Evolutionary conservation across 2,113 vertebrate species (phyloP), one percentile per base, ranked within the genome.

Genomic region (Cranoglanis bouderius): DNA sequence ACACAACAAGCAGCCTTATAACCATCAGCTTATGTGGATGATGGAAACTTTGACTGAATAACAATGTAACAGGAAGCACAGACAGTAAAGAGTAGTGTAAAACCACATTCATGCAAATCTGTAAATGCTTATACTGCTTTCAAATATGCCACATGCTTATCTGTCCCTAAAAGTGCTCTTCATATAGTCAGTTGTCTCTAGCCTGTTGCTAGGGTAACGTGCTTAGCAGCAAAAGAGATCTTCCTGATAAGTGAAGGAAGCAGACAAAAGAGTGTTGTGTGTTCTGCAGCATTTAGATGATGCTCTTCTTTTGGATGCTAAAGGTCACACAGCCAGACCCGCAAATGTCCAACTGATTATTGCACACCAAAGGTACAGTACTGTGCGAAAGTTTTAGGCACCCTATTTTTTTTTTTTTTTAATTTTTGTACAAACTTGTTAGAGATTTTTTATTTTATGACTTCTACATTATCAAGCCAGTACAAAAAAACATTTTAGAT

Each of bases 151-250:
- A 83, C 40, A 72, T 88, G 19, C n/a, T 43, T 55, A 38, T 57
- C 83, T 87, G 40, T 83, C 8, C 57, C 87, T 85, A 82, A 87
- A 87, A 75, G 35, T 55, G 77, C 85, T 85, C 29, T 18, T n/a
- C 21, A 75, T 38, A 49, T 24, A 88, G 61, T 80, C 87, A 80
- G 82, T 38, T 13, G 77, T 65, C 59, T 90, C n/a, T 65, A 59
- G 74, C 86, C 88, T 84, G 86, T 87, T 88, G 83, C 87, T 87
- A 70, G 83, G 85, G 85, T 80, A 55, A 65, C 67, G 57, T 61
- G 49, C 85, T 87, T 89, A 89, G 84, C 87, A 90, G 87, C 75
- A 43, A 88, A 83, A 84, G 63, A 85, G 55, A n/a, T 88, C 88
- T 91, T 90, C 75, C 38, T 88, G 90, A 91, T 85, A 89, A 80